These are phyloP conservation scores for Penelope pileata DNA, from an alignment of 2,113 vertebrate species.

Conservation along the genomic window DNA sequence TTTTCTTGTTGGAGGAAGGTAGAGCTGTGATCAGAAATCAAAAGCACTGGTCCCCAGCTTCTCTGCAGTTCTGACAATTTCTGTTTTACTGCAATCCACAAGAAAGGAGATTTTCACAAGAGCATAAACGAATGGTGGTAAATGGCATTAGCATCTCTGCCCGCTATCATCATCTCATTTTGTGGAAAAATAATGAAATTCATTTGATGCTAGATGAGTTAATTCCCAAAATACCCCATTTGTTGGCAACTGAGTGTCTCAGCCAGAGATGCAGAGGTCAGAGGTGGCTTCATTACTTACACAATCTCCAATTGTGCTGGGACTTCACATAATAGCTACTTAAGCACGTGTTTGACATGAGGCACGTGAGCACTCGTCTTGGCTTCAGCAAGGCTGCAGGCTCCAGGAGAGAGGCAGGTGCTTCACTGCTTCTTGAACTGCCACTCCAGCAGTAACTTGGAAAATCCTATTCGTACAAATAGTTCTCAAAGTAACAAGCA, in stretches of 20 bases:
- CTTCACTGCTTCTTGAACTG: slow-evolving; percentile 9
- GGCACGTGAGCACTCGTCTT: not conserved
- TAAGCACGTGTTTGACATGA: not conserved
- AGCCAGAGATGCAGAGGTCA: not conserved
- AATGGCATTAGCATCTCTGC: not conserved
- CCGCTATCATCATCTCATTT: not conserved
- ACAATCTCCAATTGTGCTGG: not conserved
- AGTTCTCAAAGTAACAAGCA: not conserved
- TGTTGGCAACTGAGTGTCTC: not conserved
- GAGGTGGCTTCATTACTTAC: not conserved
- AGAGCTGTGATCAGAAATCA: slow-evolving; percentile 68
- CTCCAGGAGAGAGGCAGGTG: not conserved
- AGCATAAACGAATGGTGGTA: not conserved
- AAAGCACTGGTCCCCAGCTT: slow-evolving; percentile 24
- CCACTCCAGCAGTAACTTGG: slow-evolving; percentile 1
- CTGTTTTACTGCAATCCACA: not conserved
- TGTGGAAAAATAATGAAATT: slow-evolving; percentile 30
- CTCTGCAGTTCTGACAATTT: slow-evolving; percentile 38
- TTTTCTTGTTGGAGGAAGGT: slow-evolving; percentile 57
- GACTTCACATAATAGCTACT: not conserved
- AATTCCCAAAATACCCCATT: slow-evolving; percentile 9
- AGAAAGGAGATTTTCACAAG: slow-evolving; percentile 9
- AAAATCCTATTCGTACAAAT: slow-evolving; percentile 18
- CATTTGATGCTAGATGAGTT: slow-evolving; percentile 7
- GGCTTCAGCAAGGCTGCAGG: not conserved